phyloP scores from a whole-genome alignment of 2,888 invertebrate genomes.

The Formica aserva region DNA sequence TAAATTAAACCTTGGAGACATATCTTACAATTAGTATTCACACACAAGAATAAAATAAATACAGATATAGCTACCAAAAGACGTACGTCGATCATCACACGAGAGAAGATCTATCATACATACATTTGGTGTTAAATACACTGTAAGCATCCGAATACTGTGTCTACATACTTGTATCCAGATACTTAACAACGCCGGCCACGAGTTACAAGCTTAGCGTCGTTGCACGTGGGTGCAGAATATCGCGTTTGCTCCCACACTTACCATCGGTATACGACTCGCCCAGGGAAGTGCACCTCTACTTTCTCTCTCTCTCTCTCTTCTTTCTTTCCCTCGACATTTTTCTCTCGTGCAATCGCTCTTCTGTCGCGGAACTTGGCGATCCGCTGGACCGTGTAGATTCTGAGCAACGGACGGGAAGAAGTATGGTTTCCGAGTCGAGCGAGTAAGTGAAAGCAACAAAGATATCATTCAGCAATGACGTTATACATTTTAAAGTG shows the following conservation, averaged over 20 bases:
- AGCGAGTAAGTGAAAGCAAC: not conserved
- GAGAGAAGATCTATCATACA: conserved; percentile 10
- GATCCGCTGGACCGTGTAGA: conserved; percentile 36
- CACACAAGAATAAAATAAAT: not conserved
- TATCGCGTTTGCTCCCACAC: conserved; percentile 77
- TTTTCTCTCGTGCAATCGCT: conserved; percentile 39
- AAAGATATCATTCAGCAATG: not conserved
- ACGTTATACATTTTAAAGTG: not conserved
- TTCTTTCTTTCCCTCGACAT: conserved; percentile 18
- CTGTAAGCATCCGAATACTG: conserved; percentile 23
- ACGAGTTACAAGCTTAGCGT: conserved; percentile 70
- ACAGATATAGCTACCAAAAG: not conserved
- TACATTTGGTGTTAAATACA: conserved; percentile 29
- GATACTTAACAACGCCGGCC: conserved; percentile 38
- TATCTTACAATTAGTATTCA: not conserved
- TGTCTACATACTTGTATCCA: conserved; percentile 44
- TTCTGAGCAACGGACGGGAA: conserved; percentile 37
- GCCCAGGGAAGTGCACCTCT: conserved; percentile 58
- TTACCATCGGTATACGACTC: conserved; percentile 64
- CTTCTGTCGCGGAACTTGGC: conserved; percentile 38
- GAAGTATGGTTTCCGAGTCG: conserved; percentile 32
- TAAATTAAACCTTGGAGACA: not conserved
- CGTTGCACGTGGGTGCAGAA: conserved; percentile 74
- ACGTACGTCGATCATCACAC: conserved; percentile 1
- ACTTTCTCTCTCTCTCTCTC: not conserved